Percentiles rank a stretch among this genome's conserved stretches.
phyloP scores from a whole-genome alignment of 2,113 vertebrate species.

The Dissostichus mawsoni region DNA sequence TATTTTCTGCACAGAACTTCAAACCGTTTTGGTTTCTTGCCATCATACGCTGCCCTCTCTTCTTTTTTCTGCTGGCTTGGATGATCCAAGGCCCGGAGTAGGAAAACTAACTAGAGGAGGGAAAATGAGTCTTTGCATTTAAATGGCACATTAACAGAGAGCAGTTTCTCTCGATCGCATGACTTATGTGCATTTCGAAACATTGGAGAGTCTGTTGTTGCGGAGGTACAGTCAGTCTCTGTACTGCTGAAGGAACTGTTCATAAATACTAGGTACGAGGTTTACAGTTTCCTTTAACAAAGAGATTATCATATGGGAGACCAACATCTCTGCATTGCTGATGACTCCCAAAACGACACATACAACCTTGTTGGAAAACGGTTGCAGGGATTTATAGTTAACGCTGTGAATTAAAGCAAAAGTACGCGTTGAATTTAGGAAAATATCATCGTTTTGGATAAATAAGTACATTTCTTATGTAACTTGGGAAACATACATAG shows the following conservation, averaged over 20 bases:
- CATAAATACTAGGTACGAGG: background rate
- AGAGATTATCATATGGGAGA: background rate
- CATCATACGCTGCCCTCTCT: conserved; percentile 32
- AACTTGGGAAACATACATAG: too few relatives aligned
- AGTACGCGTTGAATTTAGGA: too few relatives aligned
- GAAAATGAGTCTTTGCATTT: conserved; percentile 81
- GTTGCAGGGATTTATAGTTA: too few relatives aligned
- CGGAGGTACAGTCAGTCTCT: conserved; percentile 22
- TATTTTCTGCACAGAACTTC: conserved; percentile 55
- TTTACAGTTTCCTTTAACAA: background rate
- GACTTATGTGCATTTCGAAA: conserved; percentile 55
- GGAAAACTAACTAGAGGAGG: conserved; percentile 55
- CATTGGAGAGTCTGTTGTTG: conserved; percentile 32
- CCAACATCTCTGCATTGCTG: too few relatives aligned
- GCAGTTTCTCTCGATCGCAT: conserved; percentile 54
- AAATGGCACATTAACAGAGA: conserved; percentile 79
- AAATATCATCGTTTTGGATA: too few relatives aligned
- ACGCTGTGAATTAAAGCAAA: too few relatives aligned
- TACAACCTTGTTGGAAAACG: too few relatives aligned
- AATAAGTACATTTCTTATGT: too few relatives aligned
- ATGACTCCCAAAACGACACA: too few relatives aligned
- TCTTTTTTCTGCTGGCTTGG: conserved; percentile 54
- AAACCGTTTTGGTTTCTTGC: conserved; percentile 34
- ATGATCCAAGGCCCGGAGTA: conserved; percentile 58
- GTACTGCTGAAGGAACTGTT: background rate